Evolutionary conservation across 2,797 vertebrate genomes (phyloP), one percentile per base, ranked within the genome.

Genomic region (Nyctibius grandis): DNA sequence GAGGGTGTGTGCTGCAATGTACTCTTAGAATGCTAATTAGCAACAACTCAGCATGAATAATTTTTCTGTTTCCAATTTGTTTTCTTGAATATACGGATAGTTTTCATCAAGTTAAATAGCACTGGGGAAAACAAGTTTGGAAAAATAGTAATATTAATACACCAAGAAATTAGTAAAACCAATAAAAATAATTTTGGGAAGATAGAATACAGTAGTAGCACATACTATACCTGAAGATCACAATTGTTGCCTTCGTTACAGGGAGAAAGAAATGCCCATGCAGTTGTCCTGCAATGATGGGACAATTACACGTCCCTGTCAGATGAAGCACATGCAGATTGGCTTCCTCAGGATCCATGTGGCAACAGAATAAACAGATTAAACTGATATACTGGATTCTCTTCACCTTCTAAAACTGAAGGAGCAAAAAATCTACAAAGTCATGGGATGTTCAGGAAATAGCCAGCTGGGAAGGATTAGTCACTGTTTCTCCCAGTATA

Each of bases 401-500:
- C 50, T 57, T 61, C 63, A 69, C 15, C 34, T 61, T 73, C 85
- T 73, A 67, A 79, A 88, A 73, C 34, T 6, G 33, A 85, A 57
- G 19, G 15, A 70, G 14, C 2, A 74, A 83, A 86, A 61, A 79
- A 31, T 29, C 11, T 23, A 4, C 11, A n/a, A 47, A 76, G 56
- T 22, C 59, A 48, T 0, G 0, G 0, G 26, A 23, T 7, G 3
- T 28, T 36, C 61, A 75, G 69, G 16, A 67, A 86, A 75, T 4
- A 63, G 40, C 12, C 48, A 80, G 14, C 20, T 42, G 29, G 61
- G 29, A 45, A 56, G 31, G 9, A 51, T 15, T 38, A n/a, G 20
- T 34, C 23, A 7, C 40, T 15, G 17, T 29, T 60, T 78, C 40
- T 36, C 53, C 33, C 57, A 60, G 26, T 23, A 20, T 42, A 69